These are phyloP conservation scores for Anthonomus grandis DNA, from an alignment of 1,140 invertebrate species.

Conservation along the genomic window DNA sequence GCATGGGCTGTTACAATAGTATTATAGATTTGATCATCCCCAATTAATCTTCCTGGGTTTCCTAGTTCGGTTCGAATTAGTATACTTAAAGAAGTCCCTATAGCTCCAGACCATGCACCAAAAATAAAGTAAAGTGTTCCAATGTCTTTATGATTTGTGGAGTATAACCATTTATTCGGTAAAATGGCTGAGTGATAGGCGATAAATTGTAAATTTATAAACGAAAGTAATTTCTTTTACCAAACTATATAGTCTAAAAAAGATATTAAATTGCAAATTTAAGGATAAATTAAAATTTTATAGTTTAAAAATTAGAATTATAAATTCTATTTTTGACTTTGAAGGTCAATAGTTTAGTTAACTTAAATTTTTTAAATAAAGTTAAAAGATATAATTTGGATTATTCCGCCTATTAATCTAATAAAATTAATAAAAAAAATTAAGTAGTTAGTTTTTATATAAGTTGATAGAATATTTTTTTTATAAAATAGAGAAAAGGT, in stretches of 20 bases:
- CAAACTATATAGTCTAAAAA: conserved; percentile 44
- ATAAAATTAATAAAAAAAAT: too few species aligned
- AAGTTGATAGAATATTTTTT: too few species aligned
- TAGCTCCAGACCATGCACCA: conserved; percentile 62
- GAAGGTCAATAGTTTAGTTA: conserved; percentile 58
- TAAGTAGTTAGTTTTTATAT: too few species aligned
- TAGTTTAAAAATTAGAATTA: conserved; percentile 52
- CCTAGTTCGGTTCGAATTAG: conserved; percentile 68
- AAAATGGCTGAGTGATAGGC: conserved; percentile 57
- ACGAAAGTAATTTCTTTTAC: conserved; percentile 52
- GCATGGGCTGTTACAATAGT: conserved; percentile 68
- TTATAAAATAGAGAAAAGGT: conserved; percentile 39
- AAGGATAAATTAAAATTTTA: conserved; percentile 46
- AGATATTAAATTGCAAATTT: conserved; percentile 55
- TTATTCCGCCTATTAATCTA: too few species aligned
- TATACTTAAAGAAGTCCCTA: conserved; percentile 61
- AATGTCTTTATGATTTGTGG: conserved; percentile 76
- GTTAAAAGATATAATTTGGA: conserved; percentile 41
- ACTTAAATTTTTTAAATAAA: conserved; percentile 55
- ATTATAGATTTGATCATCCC: conserved; percentile 70
- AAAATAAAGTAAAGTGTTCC: conserved; percentile 73
- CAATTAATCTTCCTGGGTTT: conserved; percentile 57
- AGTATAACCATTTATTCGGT: conserved; percentile 57
- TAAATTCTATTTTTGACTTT: conserved; percentile 56
- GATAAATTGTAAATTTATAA: conserved; percentile 57